phyloP scores from a whole-genome alignment of 2,797 vertebrate species.

The Poecilia velifera region DNA sequence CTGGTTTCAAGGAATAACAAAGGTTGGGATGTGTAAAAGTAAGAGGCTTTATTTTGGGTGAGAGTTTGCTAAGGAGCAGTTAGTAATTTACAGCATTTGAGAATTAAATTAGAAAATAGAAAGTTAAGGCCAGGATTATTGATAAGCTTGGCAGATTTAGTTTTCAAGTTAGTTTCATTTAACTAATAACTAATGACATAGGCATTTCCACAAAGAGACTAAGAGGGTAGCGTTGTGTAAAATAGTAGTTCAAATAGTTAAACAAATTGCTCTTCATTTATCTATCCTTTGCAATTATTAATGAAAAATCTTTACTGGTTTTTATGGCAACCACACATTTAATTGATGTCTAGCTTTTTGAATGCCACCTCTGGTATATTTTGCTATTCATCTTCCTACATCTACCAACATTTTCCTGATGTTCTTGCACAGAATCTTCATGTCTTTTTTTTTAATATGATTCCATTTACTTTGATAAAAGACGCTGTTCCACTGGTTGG shows the following conservation, averaged over 20 bases:
- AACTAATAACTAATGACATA: background rate
- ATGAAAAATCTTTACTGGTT: background rate
- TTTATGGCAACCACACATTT: background rate
- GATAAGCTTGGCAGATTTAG: background rate
- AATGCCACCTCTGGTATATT: background rate
- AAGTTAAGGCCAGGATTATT: background rate
- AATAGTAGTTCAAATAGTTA: background rate
- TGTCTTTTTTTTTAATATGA: background rate
- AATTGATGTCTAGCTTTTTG: background rate
- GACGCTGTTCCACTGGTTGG: background rate
- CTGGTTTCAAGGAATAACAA: constrained; percentile 32
- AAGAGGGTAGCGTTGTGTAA: background rate
- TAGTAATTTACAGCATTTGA: constrained; percentile 5
- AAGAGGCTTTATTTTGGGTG: constrained; percentile 15
- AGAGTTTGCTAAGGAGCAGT: background rate
- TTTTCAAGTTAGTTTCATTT: background rate
- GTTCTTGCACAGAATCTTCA: background rate
- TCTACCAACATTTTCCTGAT: background rate
- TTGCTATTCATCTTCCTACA: background rate
- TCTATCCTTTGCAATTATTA: background rate
- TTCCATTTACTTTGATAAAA: background rate
- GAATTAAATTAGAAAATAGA: background rate
- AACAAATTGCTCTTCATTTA: background rate
- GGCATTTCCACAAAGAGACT: background rate
- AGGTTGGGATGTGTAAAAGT: constrained; percentile 39